Evolutionary conservation across 1,140 invertebrate species (phyloP).

Genomic region (Pogonus chalceus): DNA sequence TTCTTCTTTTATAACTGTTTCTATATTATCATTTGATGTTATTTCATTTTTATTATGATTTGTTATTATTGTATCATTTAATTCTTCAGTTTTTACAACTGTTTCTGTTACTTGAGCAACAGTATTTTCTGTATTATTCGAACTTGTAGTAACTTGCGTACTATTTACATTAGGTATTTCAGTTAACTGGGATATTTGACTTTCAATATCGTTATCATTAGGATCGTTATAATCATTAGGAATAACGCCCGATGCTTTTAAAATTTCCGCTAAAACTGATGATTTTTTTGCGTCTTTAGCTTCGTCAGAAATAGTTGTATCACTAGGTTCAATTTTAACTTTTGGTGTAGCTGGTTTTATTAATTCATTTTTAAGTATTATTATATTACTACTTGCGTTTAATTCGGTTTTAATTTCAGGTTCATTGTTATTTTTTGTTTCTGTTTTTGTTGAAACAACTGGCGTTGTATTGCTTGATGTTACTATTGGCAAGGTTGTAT

Average conservation of each 20-base stretch:
- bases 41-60: too few relatives aligned
- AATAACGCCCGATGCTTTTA: background rate
- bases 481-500: background rate
- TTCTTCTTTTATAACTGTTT: too few relatives aligned
- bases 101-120: background rate
- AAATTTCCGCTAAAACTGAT: background rate
- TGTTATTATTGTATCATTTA: too few relatives aligned
- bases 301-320: background rate
- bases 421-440: background rate
- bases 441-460: background rate
- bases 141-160: background rate
- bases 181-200: background rate
- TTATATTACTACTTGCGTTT: background rate
- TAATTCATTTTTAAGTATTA: background rate
- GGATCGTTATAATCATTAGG: background rate
- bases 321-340: background rate
- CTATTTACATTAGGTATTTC: background rate
- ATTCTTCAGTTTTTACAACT: constrained; percentile 2
- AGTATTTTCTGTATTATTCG: background rate
- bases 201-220: background rate
- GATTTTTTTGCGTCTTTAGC: background rate
- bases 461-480: background rate
- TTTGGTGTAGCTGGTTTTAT: background rate
- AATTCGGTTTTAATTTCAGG: too few relatives aligned
- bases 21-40: too few relatives aligned